Evolutionary conservation across 64 coral and sea anemone species (phyloP).

Genomic region (Dendronephthya gigantea): DNA sequence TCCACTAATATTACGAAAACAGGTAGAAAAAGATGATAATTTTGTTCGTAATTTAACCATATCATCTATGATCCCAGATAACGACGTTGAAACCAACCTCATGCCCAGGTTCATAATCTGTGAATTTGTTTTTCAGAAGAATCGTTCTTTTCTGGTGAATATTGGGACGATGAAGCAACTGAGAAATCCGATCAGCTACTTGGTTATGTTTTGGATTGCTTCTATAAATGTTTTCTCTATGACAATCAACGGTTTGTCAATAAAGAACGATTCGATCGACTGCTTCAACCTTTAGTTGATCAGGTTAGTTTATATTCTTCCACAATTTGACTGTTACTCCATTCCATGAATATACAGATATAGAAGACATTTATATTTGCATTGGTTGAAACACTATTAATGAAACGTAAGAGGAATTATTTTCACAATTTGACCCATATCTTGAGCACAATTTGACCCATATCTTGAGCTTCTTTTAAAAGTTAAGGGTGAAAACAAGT

Average conservation of each 20-base stretch:
- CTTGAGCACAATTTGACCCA: too few species aligned
- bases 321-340: neutral
- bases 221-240: constrained; percentile 79
- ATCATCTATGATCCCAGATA: too few species aligned
- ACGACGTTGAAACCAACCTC: too few species aligned
- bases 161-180: constrained; percentile 15
- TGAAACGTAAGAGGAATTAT: too few species aligned
- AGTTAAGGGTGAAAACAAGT: too few species aligned
- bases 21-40: constrained; percentile 42
- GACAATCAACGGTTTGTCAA: constrained; percentile 71
- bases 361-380: too few species aligned
- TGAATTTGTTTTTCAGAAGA: constrained; percentile 35
- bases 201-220: constrained; percentile 59
- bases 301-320: constrained; percentile 40
- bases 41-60: neutral
- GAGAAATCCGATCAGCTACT: constrained; percentile 24
- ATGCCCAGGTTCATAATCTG: too few species aligned
- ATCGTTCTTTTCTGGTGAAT: constrained; percentile 26
- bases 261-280: constrained; percentile 67
- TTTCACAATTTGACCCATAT: too few species aligned
- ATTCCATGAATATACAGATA: neutral
- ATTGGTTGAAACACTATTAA: too few species aligned
- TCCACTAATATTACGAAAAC: constrained; percentile 59
- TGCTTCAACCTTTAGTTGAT: constrained; percentile 73
- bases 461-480: too few species aligned